Conservation (phyloP, 2,888 invertebrate genomes). For the Drosophila kanekoi region DNA sequence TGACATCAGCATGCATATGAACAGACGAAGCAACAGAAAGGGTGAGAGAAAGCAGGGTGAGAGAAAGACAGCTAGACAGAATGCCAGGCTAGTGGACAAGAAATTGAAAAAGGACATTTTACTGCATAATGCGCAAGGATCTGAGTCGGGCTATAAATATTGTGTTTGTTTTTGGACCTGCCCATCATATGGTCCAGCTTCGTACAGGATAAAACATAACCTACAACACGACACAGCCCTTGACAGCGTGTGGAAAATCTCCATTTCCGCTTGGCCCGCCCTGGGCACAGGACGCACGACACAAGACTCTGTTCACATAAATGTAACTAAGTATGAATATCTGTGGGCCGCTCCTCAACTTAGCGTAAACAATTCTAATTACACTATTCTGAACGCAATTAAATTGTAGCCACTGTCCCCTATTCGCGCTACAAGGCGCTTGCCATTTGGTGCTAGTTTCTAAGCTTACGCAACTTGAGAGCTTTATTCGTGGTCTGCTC, state of each 20-base stretch:
- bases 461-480: slow-evolving; percentile 27
- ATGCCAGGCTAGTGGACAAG: not conserved
- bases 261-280: slow-evolving; percentile 56
- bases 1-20: slow-evolving; percentile 75
- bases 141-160: not conserved
- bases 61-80: slow-evolving; percentile 23
- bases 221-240: slow-evolving; percentile 47
- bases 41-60: no score
- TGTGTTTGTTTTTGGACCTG: slow-evolving; percentile 21
- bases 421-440: slow-evolving; percentile 14
- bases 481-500: slow-evolving; percentile 26
- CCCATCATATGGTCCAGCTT: slow-evolving; percentile 23
- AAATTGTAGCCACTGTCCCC: slow-evolving; percentile 42
- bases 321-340: slow-evolving; percentile 69
- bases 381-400: slow-evolving; percentile 74
- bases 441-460: slow-evolving; percentile 38
- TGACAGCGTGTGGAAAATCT: slow-evolving; percentile 65
- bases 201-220: slow-evolving; percentile 41
- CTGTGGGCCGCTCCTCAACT: slow-evolving; percentile 31
- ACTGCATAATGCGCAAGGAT: slow-evolving; percentile 55
- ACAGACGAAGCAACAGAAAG: slow-evolving; percentile 4
- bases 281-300: slow-evolving; percentile 9
- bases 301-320: slow-evolving; percentile 49
- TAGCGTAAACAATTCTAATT: slow-evolving; percentile 75
- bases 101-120: slow-evolving; percentile 73